Evolutionary conservation across 2,113 vertebrate species (phyloP), one percentile per base, ranked within the genome.

Genomic region (Neolamprologus hecqui): DNA sequence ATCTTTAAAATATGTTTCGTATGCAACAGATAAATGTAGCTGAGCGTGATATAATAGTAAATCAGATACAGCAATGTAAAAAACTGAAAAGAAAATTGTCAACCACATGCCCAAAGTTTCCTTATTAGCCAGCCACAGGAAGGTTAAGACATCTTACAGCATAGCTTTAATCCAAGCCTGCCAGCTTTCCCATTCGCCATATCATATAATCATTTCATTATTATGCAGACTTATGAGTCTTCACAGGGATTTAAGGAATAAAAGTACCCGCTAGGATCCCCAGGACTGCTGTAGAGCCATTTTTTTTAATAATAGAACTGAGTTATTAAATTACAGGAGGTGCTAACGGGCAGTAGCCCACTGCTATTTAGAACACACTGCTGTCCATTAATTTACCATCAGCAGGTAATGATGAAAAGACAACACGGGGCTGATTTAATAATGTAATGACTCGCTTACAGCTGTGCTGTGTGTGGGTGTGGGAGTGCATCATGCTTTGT

Each of bases 401-500:
- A 93, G 93, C 86, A 55, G 92, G 93, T 45, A 5, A 88, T 92
- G 92, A 95, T 94, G 91, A 94, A 92, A 89, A 93, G 88, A 93
- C 90, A 82, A 92, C 93, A 90, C 90, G 86, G 87, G 92, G 88
- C 73, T 89, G 89, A 94, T 95, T 93, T 93, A 92, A 94, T 91
- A 90, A 92, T 54, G 86, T 47, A 89, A 84, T 84, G 86, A 81
- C 55, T 79, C 79, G 40, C 79, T 65, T 31, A 79, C 89, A 13
- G 70, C 84, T 47, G 85, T 8, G 54, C 82, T 45, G 13, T 65
- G 55, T 63, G 55, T 19, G 42, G 47, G 49, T 19, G 10, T 63
- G 6, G 6, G 21, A 6, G 7, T n/a, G 40, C 17, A 55, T 17
- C 8, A n/a, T 51, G 45, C 45, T 49, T 28, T 47, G 49, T 55